Percentiles rank a stretch among this genome's conserved stretches.
Evolutionary conservation across 2,113 vertebrate genomes (phyloP).

Genomic region (Ceratotherium simum): DNA sequence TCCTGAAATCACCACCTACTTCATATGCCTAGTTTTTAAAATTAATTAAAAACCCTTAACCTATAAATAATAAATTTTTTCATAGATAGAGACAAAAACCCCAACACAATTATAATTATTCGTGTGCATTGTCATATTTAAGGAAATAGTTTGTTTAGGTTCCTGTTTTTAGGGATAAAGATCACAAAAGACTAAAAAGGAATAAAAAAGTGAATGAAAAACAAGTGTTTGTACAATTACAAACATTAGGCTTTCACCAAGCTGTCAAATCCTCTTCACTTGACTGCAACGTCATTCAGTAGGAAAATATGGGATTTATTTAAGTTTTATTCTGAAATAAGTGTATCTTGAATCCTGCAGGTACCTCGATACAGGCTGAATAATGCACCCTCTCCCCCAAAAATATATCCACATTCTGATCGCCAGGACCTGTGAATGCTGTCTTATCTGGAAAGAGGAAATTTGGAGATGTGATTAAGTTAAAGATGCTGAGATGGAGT

Average conservation of each 20-base stretch:
- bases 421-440: neutral
- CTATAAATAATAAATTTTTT: neutral
- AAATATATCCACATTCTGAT: neutral
- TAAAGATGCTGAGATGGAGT: neutral
- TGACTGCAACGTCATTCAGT: neutral
- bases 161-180: neutral
- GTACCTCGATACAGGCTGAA: neutral
- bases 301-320: neutral
- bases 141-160: neutral
- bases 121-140: neutral
- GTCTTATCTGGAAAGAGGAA: neutral
- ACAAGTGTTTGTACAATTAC: neutral
- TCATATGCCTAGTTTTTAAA: neutral
- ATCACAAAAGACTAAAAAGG: neutral
- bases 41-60: neutral
- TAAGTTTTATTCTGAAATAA: neutral
- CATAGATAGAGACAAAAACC: neutral
- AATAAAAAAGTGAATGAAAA: neutral
- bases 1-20: neutral
- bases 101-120: neutral
- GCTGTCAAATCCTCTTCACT: neutral
- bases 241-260: neutral
- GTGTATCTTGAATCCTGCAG: neutral
- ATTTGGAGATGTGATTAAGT: neutral
- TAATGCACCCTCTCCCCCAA: fast-evolving